A percentile compares a stretch with the other conserved stretches of the same genome.
phyloP scores from a whole-genome alignment of 2,797 vertebrate species.

The Ambastaia sidthimunki region DNA sequence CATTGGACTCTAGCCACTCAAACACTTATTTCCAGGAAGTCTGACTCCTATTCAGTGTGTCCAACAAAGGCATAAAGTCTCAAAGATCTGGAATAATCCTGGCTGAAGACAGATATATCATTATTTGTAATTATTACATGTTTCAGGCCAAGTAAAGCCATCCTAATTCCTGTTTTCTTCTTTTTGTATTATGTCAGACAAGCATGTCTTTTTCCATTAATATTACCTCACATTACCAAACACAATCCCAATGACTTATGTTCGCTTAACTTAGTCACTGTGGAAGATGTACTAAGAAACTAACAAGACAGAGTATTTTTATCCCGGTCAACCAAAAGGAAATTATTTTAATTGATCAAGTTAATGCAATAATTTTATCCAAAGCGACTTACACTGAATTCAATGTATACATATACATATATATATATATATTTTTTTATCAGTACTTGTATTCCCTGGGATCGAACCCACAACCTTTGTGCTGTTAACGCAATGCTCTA shows the following conservation, averaged over 20 bases:
- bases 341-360: background rate
- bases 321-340: background rate
- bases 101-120: slow-evolving; percentile 59
- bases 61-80: slow-evolving; percentile 61
- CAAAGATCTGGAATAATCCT: slow-evolving; percentile 48
- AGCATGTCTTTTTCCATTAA: slow-evolving; percentile 28
- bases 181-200: slow-evolving; percentile 27
- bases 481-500: too few species aligned
- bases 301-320: background rate
- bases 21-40: slow-evolving; percentile 58
- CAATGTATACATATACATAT: too few species aligned
- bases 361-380: background rate
- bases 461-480: too few species aligned
- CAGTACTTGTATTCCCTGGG: too few species aligned
- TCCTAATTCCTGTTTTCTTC: slow-evolving; percentile 1
- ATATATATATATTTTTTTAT: too few species aligned
- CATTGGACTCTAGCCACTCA: slow-evolving; percentile 58
- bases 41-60: slow-evolving; percentile 62
- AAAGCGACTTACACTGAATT: too few species aligned
- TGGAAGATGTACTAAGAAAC: too few species aligned
- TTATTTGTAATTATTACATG: slow-evolving; percentile 60
- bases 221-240: background rate
- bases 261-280: background rate
- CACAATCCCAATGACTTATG: background rate
- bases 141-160: slow-evolving; percentile 65